Base-by-base conservation (phyloP, 2,888 invertebrate genomes). In the Antheraea yamamai region DNA sequence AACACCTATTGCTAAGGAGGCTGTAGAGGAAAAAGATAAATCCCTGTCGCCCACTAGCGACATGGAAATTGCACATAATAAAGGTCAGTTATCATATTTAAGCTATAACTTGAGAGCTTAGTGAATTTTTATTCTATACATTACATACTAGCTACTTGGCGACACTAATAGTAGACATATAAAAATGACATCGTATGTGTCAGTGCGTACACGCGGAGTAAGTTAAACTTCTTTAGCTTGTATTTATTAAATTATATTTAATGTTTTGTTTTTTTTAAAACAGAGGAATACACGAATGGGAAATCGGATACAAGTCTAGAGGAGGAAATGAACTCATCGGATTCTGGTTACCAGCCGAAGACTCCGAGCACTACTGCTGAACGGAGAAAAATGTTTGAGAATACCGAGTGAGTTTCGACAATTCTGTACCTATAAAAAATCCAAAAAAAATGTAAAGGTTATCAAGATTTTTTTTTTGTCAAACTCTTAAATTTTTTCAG, bases 361-460 rank as follows among this genome's bases (percentile, higher is more conserved):
- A 97, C 97, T 0, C 96, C 97, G 0, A 96, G 97, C 82, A 97
- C 97, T 0, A 97, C 97, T 0, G 97, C 97, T 0, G 97, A 98
- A 85, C 93, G 97, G n/a, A 95, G 97, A 81, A 97, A 97, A 92
- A 89, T 97, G 82, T 97, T 97, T 84, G 97, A 97, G 78, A 86
- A 79, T 71, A 90, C 91, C 0, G 94, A 94, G 94, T 94, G 68
- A 93, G 93, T 89, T 35, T 70, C 6, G 6, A 4, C 6, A 4
- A 58, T 58, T 18, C 12, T 52, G 8, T 58, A 58, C n/a, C n/a
- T n/a, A n/a, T n/a, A n/a, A n/a, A n/a, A n/a, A n/a, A n/a, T n/a
- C n/a, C n/a, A n/a, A n/a, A n/a, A n/a, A n/a, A n/a, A n/a, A n/a
- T n/a, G n/a, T n/a, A n/a, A n/a, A n/a, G n/a, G n/a, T n/a, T n/a